Percentiles rank a stretch among this genome's conserved stretches.
Evolutionary conservation across 2,113 vertebrate genomes (phyloP).

Genomic region (Paedocypris sp.): DNA sequence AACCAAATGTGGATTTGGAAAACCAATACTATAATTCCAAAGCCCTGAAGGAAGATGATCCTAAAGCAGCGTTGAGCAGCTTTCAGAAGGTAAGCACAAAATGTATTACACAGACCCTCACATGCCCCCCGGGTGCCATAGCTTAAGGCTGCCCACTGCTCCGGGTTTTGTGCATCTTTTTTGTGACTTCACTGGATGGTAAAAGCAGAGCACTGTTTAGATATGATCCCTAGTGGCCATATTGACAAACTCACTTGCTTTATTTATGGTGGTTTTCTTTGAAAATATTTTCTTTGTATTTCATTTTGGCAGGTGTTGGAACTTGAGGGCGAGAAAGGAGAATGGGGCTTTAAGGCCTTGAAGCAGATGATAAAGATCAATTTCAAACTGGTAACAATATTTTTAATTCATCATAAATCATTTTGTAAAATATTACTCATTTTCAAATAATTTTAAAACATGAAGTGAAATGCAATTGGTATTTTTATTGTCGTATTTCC

Average conservation of each 20-base stretch:
- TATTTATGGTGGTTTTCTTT: not conserved
- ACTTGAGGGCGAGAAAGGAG: slow-evolving; percentile 96
- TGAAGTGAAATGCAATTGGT: not conserved
- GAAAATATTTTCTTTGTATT: not conserved
- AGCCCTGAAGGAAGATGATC: slow-evolving; percentile 97
- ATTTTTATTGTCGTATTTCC: not conserved
- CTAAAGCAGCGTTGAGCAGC: slow-evolving; percentile 93
- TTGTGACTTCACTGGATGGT: no score
- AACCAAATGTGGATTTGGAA: slow-evolving; percentile 98
- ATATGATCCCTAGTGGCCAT: no score
- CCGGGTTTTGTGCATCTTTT: no score
- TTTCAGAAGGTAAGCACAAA: slow-evolving; percentile 99
- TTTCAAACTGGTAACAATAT: slow-evolving; percentile 83
- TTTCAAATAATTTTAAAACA: not conserved
- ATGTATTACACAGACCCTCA: no score
- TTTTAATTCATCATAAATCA: not conserved
- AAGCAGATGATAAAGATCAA: slow-evolving; percentile 99
- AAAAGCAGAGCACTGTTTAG: no score
- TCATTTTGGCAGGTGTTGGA: slow-evolving; percentile 77
- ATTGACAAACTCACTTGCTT: no score
- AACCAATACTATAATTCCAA: slow-evolving; percentile 99
- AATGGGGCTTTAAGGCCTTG: slow-evolving; percentile 98
- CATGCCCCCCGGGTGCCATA: no score
- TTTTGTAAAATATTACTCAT: not conserved
- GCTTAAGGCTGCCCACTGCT: no score